Evolutionary conservation across 1,140 invertebrate species (phyloP), one percentile per base, ranked within the genome.

Genomic region (Penaeus vannamei): DNA sequence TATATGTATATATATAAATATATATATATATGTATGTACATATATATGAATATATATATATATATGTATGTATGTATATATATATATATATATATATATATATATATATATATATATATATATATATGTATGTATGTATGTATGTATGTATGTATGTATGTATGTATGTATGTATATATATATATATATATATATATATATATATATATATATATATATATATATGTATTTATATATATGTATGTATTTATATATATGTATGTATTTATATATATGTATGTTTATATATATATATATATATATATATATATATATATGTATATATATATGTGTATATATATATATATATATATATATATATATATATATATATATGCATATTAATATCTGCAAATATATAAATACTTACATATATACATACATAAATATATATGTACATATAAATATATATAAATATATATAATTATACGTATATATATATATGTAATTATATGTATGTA

Each of bases 141-240:
- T 46, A 46, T 46, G 10, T 46, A 46, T 46, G 42, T 46, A 46
- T 46, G 42, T 10, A 46, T 46, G 10, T 10, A 46, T 5, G 10
- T 46, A 46, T 46, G 10, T 5, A 46, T 46, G 3, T 46, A 46
- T 46, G 10, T 10, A 72, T 72, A 72, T 72, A 72, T n/a, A 72
- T 72, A 72, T n/a, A 72, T 69, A n/a, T 23, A 17, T 23, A 72
- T 72, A 72, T n/a, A 72, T 72, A n/a, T 72, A 17, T 72, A 72
- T 72, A 72, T 23, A 72, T 72, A 72, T 8, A 72, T 72, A 72
- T 72, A n/a, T n/a, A 72, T 72, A 72, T 72, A 72, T 72, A 72
- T n/a, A 72, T n/a, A 72, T n/a, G 8, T n/a, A 72, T n/a, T 23
- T 72, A 72, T 32, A 0, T 72, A 20, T 72, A 8, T 32, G 0